Evolutionary conservation across 2,797 vertebrate genomes (phyloP).

Genomic region (Notolepis coatsorum): DNA sequence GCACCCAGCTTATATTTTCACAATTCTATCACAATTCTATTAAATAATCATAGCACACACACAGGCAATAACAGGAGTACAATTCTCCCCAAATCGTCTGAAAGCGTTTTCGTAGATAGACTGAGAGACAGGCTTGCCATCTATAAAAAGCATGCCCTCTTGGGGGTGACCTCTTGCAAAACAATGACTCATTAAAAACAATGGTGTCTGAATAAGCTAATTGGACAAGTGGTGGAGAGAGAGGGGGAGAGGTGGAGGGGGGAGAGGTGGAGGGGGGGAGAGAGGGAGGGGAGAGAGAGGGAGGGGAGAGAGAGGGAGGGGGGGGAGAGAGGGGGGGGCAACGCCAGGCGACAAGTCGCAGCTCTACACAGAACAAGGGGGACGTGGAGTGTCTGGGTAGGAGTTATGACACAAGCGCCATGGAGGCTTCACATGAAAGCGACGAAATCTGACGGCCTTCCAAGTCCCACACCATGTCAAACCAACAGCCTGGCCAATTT

Average conservation of each 20-base stretch:
- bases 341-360: slow-evolving; percentile 63
- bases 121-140: background rate
- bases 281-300: slow-evolving; percentile 30
- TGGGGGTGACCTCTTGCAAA: slow-evolving; percentile 48
- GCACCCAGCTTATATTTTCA: background rate
- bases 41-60: background rate
- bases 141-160: slow-evolving; percentile 28
- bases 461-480: slow-evolving; percentile 30
- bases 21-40: background rate
- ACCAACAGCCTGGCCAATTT: slow-evolving; percentile 54
- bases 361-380: slow-evolving; percentile 58
- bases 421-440: slow-evolving; percentile 44
- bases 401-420: slow-evolving; percentile 61
- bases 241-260: background rate
- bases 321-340: slow-evolving; percentile 34
- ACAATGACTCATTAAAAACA: slow-evolving; percentile 69
- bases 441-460: slow-evolving; percentile 41
- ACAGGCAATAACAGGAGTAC: background rate
- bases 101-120: background rate
- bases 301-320: slow-evolving; percentile 14
- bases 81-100: too few relatives aligned
- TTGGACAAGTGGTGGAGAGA: slow-evolving; percentile 55
- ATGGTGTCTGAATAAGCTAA: slow-evolving; percentile 72
- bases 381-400: background rate
- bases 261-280: background rate